Conservation (phyloP, 1,140 invertebrate genomes). For the Drosophila lowei region DNA sequence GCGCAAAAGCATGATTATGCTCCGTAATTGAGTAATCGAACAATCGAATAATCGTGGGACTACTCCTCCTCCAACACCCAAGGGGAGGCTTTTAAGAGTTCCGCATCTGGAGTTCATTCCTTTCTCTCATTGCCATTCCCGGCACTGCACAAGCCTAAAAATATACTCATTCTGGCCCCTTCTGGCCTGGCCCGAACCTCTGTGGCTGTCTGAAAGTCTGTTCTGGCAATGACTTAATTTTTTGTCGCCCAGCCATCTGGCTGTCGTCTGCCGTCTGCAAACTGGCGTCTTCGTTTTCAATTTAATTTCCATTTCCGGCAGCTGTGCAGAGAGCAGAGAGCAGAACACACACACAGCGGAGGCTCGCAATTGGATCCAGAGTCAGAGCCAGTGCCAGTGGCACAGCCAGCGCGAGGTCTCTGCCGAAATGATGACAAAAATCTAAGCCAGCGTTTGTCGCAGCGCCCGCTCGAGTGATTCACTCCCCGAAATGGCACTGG, state of each 20-base stretch:
- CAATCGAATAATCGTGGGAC: too few relatives aligned
- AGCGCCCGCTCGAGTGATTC: constrained; percentile 28
- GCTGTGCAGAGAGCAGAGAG: constrained; percentile 5
- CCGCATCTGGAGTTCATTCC: neutral
- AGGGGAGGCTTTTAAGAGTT: too few relatives aligned
- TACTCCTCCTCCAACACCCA: too few relatives aligned
- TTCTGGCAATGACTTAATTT: constrained; percentile 40
- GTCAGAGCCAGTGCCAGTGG: too few relatives aligned
- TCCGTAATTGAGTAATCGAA: too few relatives aligned
- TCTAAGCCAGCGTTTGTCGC: constrained; percentile 36
- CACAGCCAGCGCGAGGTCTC: constrained; percentile 10
- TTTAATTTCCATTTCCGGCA: constrained; percentile 36
- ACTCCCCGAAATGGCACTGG: constrained; percentile 11
- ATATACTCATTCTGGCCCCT: too few relatives aligned
- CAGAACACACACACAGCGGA: neutral
- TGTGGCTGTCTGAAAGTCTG: neutral
- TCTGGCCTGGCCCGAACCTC: constrained; percentile 14
- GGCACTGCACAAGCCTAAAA: too few relatives aligned
- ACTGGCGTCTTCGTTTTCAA: constrained; percentile 5
- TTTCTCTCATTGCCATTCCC: neutral
- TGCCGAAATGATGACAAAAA: constrained; percentile 17
- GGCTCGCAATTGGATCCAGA: constrained; percentile 10
- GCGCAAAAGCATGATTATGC: too few relatives aligned
- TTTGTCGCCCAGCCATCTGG: neutral
- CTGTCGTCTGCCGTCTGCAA: neutral